Conservation (phyloP, 2,888 invertebrate genomes). For the Trichopoda pennipes region DNA sequence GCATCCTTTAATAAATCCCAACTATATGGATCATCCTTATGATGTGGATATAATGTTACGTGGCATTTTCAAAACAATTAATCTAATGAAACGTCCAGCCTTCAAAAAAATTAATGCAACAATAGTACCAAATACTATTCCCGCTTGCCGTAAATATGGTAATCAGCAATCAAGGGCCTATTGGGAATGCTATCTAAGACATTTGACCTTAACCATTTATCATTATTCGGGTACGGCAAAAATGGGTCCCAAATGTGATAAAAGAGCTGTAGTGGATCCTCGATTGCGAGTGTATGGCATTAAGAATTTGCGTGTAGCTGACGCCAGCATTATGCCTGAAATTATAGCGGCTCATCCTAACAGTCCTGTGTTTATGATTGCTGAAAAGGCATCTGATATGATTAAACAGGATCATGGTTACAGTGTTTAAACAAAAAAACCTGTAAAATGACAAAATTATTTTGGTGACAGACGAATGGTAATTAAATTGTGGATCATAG, state of each 20-base stretch:
- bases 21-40: conserved; percentile 84
- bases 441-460: too few relatives aligned
- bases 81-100: conserved; percentile 81
- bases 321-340: conserved; percentile 83
- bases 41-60: conserved; percentile 85
- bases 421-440: too few relatives aligned
- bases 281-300: conserved; percentile 83
- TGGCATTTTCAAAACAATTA: conserved; percentile 83
- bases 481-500: too few relatives aligned
- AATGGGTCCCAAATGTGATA: conserved; percentile 85
- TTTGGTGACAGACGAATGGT: too few relatives aligned
- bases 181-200: conserved; percentile 85
- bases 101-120: conserved; percentile 82
- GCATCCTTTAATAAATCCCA: conserved; percentile 86
- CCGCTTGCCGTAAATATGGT: conserved; percentile 82
- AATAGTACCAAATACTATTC: conserved; percentile 82
- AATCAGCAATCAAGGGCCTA: conserved; percentile 83
- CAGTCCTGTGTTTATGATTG: conserved; percentile 83
- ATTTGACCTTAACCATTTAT: conserved; percentile 84
- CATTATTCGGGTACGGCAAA: conserved; percentile 85
- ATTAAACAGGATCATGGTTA: conserved; percentile 82
- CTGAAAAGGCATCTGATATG: conserved; percentile 83
- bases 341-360: conserved; percentile 83
- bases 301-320: conserved; percentile 81
- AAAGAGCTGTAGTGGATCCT: conserved; percentile 85